Evolutionary conservation across 2,888 invertebrate genomes (phyloP), one percentile per base, ranked within the genome.

Genomic region (Protula sp.): DNA sequence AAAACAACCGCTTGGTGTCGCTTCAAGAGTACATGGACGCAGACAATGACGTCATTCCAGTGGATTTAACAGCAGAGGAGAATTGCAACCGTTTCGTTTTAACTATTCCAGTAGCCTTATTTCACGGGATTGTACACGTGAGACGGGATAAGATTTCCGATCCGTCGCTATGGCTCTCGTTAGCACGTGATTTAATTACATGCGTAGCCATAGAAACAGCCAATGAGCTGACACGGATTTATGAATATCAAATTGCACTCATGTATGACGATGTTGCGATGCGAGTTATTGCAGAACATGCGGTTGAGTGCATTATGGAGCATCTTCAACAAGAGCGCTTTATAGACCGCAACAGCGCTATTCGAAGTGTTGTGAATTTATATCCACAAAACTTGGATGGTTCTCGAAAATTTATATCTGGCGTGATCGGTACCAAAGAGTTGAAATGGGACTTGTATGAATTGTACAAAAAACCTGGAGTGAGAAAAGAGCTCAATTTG

Each of bases 221-320:
- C 14, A 54, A 57, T 4, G 67, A 67, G 54, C 55, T 67, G 47
- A 53, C 63, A 29, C 58, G 66, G 24, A 61, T 67, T 26, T 67
- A 60, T 47, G 67, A 67, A 50, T 67, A 67, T 52, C 67, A 67
- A 54, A 54, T 67, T 2, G 59, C 53, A 5, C 57, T 66, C 58
- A 28, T 67, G 45, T 47, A 55, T 22, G 67, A 66, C 24, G 48
- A 50, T n/a, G 57, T 55, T 4, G 47, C 66, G 24, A 59, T 67
- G 4, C 56, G 62, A 53, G 48, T 62, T 14, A 55, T 66, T 9
- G 67, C 66, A 4, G 24, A 52, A 9, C 66, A 67, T 31, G 65
- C 67, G 2, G 67, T 60, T 22, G 64, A 67, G 28, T 64, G 67
- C 30, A 59, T 62, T 22, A 30, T 66, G 30, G 61, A 67, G 38